Conservation (phyloP, 2,113 vertebrate species). For the Caretta caretta region DNA sequence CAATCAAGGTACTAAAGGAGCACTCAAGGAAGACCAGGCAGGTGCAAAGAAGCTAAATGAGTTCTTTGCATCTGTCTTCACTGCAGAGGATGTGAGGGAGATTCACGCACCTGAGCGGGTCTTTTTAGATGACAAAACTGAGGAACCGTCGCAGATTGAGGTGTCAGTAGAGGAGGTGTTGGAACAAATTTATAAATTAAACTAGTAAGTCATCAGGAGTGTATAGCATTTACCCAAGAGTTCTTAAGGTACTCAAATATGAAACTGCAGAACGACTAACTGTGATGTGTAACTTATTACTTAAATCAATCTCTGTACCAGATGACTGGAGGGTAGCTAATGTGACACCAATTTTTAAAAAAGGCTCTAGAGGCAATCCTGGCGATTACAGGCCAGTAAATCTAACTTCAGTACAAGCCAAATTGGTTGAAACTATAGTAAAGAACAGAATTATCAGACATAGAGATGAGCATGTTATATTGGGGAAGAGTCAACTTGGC, state of each 20-base stretch:
- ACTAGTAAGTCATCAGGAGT: not conserved
- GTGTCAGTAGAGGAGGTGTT: not conserved
- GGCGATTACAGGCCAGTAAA: not conserved
- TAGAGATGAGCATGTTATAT: not conserved
- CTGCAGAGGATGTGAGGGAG: not conserved
- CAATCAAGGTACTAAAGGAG: not conserved
- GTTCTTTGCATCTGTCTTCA: not conserved
- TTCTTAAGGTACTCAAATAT: not conserved
- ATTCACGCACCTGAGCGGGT: not conserved
- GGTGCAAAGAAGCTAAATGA: not conserved
- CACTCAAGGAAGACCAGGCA: not conserved
- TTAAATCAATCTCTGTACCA: not conserved
- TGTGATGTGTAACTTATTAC: not conserved
- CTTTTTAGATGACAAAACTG: not conserved
- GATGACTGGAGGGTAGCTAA: not conserved
- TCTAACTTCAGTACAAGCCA: not conserved
- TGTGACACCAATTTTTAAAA: not conserved
- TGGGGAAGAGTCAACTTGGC: not conserved
- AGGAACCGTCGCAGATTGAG: not conserved
- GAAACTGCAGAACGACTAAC: not conserved
- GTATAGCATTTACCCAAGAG: not conserved
- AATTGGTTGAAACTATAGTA: not conserved
- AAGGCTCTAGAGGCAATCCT: not conserved
- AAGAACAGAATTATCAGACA: not conserved
- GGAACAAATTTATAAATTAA: not conserved